Evolutionary conservation across 2,797 vertebrate species (phyloP), one percentile per base, ranked within the genome.

Genomic region (Phrynocephalus vlangalii): DNA sequence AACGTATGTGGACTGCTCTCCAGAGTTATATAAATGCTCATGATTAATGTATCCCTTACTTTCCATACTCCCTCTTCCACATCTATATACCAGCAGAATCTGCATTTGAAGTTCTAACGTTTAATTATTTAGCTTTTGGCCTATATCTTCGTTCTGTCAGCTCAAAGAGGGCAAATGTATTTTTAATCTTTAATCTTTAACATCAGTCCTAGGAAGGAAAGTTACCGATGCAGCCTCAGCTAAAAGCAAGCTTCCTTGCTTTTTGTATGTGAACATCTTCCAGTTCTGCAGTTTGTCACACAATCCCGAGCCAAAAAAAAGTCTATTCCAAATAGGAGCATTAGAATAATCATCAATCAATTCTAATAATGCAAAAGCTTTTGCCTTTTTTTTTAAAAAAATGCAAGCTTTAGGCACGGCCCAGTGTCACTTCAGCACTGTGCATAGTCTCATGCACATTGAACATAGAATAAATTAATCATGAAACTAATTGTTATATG

Each of bases 101-200:
- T 60, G 33, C 71, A 84, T 63, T 33, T 85, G 63, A 85, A 79
- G 44, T 20, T 70, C 28, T 33, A 33, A 26, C 52, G n/a, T 68
- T 85, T 33, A 79, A 79, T 85, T 79, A 79, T 85, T 85, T 70
- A 79, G 66, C 66, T 70, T 79, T 60, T 77, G 83, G 56, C 72
- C 72, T 48, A 76, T 77, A 48, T 85, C 20, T 71, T 44, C 60
- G 15, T 56, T 83, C 71, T 38, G 18, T 63, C 26, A 11, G 75
- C 63, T 16, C 68, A 16, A 70, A 52, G 63, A 50, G 75, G 75
- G 44, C 20, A 56, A 70, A 79, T 79, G 18, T 66, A 79, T 70
- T 78, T 85, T 85, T 70, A 85, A 85, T 68, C 28, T 77, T 77
- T 68, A 44, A 67, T 67, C 38, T 16, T 60, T 60, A 60, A 44